phyloP scores from a whole-genome alignment of 2,797 vertebrate species.

The Potorous gilbertii region DNA sequence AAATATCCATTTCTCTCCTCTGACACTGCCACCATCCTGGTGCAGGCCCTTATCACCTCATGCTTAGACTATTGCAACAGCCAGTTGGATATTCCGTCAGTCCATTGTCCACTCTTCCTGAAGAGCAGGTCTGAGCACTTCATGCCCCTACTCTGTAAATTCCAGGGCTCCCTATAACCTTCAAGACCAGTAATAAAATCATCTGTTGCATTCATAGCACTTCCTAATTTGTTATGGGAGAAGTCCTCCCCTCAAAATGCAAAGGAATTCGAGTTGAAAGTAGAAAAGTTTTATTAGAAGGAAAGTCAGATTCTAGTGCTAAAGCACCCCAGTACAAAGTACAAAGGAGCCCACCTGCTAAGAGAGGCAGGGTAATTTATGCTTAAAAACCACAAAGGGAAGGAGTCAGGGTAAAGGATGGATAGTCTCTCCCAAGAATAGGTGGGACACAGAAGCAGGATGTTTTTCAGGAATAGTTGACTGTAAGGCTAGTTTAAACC shows the following conservation, averaged over 20 bases:
- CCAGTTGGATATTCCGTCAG: neutral
- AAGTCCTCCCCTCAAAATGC: neutral
- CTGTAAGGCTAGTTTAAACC: neutral
- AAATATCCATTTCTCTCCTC: neutral
- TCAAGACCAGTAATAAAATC: neutral
- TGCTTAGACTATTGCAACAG: neutral
- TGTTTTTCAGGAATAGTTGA: neutral
- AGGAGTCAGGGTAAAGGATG: neutral
- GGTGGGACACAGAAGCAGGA: neutral
- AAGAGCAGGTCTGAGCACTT: neutral
- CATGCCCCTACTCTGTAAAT: neutral
- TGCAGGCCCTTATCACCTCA: neutral
- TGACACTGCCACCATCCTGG: neutral
- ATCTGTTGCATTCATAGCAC: neutral
- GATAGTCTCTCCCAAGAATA: neutral
- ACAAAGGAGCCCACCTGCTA: neutral
- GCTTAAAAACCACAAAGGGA: neutral
- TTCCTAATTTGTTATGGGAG: neutral
- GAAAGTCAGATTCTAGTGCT: neutral
- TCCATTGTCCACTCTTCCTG: neutral
- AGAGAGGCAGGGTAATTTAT: neutral
- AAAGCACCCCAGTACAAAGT: neutral
- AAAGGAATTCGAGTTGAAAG: neutral
- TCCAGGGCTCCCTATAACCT: neutral
- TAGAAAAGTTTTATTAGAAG: neutral